phyloP scores from a whole-genome alignment of 2,113 vertebrate genomes.

The Psilopogon haemacephalus region DNA sequence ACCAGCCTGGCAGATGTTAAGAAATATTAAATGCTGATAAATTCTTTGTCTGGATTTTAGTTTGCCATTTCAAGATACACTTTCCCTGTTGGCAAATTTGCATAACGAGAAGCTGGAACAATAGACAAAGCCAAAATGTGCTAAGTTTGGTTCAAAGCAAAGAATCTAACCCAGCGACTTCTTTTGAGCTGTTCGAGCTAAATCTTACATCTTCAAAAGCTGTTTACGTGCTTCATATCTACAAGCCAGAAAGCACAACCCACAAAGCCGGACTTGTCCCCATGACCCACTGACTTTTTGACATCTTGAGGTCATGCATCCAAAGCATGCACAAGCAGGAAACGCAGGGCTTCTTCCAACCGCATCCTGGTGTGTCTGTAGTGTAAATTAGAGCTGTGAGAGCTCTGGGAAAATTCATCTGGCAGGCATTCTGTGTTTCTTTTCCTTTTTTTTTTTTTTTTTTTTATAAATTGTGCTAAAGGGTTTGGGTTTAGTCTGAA shows the following conservation, averaged over 20 bases:
- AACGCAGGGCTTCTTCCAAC: slow-evolving; percentile 50
- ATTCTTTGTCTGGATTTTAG: background rate
- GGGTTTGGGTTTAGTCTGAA: background rate
- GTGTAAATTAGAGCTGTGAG: slow-evolving; percentile 54
- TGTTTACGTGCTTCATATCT: slow-evolving; percentile 55
- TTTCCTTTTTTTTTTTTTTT: slow-evolving; percentile 51
- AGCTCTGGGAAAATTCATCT: slow-evolving; percentile 63
- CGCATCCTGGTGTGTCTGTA: slow-evolving; percentile 60
- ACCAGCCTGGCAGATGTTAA: background rate
- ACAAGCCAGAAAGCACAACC: slow-evolving; percentile 36
- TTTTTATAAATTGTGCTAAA: slow-evolving; percentile 25
- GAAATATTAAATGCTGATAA: background rate
- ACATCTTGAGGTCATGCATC: slow-evolving; percentile 59
- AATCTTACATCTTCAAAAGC: slow-evolving; percentile 17
- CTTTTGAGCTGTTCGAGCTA: background rate
- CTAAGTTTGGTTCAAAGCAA: background rate
- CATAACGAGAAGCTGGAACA: background rate
- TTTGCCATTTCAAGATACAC: background rate
- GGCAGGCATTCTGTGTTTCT: slow-evolving; percentile 33
- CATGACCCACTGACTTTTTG: slow-evolving; percentile 58
- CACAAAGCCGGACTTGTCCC: slow-evolving; percentile 31
- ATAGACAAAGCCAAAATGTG: background rate
- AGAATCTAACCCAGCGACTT: background rate
- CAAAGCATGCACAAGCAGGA: slow-evolving; percentile 65
- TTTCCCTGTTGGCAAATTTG: background rate